A percentile compares a stretch with the other conserved stretches of the same genome.
These are phyloP conservation scores for Lasioglossum figueresi DNA, from an alignment of 2,888 invertebrate species.

Conservation along the genomic window DNA sequence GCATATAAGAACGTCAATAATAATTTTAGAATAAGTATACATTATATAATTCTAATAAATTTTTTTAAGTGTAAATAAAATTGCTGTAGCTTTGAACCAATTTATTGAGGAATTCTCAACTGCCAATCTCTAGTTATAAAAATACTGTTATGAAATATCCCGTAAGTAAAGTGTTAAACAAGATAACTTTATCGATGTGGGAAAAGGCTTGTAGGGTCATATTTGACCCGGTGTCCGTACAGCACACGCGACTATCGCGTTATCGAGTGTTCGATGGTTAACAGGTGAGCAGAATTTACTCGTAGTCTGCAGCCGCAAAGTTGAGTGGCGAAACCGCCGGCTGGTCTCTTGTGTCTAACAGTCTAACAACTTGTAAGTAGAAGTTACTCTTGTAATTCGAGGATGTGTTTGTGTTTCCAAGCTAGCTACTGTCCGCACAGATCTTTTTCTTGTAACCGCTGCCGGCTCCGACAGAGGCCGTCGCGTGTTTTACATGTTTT, in stretches of 20 bases:
- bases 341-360: conserved; percentile 59
- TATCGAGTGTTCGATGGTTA: conserved; percentile 32
- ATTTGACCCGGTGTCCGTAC: background rate
- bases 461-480: conserved; percentile 23
- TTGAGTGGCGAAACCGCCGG: conserved; percentile 61
- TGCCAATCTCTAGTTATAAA: no score
- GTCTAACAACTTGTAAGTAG: conserved; percentile 41
- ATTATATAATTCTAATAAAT: background rate
- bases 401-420: conserved; percentile 39
- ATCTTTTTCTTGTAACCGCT: conserved; percentile 44
- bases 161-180: background rate
- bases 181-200: background rate
- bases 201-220: background rate
- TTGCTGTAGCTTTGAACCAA: background rate
- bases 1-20: no score
- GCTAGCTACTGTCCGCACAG: conserved; percentile 10
- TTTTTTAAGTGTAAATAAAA: background rate
- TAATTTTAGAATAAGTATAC: background rate
- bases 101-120: background rate
- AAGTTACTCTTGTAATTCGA: conserved; percentile 66
- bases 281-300: conserved; percentile 62
- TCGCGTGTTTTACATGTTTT: conserved; percentile 42
- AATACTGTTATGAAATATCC: background rate
- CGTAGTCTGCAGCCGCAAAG: conserved; percentile 46
- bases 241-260: background rate